Evolutionary conservation across 2,113 vertebrate genomes (phyloP), one percentile per base, ranked within the genome.

Genomic region (Sus scrofa): DNA sequence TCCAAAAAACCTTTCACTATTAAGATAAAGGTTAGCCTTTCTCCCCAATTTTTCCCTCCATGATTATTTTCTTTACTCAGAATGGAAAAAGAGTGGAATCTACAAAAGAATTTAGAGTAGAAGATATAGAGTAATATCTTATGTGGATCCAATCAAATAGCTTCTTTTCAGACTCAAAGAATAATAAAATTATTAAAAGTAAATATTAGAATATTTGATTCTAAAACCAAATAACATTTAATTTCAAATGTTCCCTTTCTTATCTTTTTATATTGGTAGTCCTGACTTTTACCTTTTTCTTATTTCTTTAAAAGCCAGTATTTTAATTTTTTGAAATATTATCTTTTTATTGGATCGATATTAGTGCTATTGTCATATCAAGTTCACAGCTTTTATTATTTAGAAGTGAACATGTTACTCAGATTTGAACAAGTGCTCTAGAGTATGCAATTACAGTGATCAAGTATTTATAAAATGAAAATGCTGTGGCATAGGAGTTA

Each of bases 401-500:
- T 92, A 58, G 22, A 92, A 85, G 30, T 52, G 65, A 79, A 91
- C 14, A 74, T 71, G 24, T 73, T 74, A 90, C 85, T 96, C n/a
- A 62, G 1, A 63, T 77, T 68, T 92, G 50, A 92, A 58, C 39
- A 65, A 90, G 32, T 63, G 8, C 18, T 96, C 20, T 75, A 82
- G 92, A 91, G 24, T 62, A 52, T 86, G 20, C 32, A 91, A 78
- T 86, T 87, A 84, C 3, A 68, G 34, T 83, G n/a, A 67, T 50
- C 13, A 86, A 96, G 26, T 39, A 44, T 91, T 94, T 88, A 60
- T 67, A 44, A 87, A 87, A 77, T 86, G 22, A 85, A 85, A 94
- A 78, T n/a, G 44, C 44, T 8, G 44, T 44, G 44, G 44, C 44
- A 44, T 44, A 44, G 44, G 44, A 44, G 44, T 44, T 44, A 44